Percentiles rank a stretch among this genome's conserved stretches.
phyloP scores from a whole-genome alignment of 2,797 vertebrate species.

The Lepilemur septentrionalis region DNA sequence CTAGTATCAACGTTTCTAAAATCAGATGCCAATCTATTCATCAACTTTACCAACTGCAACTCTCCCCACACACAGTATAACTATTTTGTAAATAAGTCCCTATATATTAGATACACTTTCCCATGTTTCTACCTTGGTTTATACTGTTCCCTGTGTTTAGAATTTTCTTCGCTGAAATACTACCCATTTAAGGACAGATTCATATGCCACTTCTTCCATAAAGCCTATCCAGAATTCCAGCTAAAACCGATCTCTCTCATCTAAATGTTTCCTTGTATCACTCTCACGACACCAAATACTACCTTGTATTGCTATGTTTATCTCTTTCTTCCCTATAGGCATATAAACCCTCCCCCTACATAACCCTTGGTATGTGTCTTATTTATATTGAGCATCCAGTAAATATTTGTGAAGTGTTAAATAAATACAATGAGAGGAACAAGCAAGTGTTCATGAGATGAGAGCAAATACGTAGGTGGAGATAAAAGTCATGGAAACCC shows the following conservation, averaged over 20 bases:
- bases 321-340: conserved; percentile 46
- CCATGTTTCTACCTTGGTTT: neutral
- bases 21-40: neutral
- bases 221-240: conserved; percentile 43
- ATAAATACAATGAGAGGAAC: neutral
- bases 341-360: neutral
- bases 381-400: neutral
- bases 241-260: neutral
- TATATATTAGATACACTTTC: neutral
- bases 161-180: neutral
- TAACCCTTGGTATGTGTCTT: neutral
- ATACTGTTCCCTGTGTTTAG: neutral
- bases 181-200: neutral
- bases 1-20: neutral
- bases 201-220: neutral
- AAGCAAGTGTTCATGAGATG: neutral
- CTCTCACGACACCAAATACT: neutral
- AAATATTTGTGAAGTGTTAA: neutral
- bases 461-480: neutral
- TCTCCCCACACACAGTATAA: neutral
- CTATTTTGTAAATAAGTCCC: neutral
- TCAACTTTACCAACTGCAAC: neutral
- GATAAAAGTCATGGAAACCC: conserved; percentile 26
- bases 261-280: conserved; percentile 9
- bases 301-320: neutral